Evolutionary conservation across 1,140 invertebrate genomes (phyloP).

Genomic region (Listronotus oregonensis): DNA sequence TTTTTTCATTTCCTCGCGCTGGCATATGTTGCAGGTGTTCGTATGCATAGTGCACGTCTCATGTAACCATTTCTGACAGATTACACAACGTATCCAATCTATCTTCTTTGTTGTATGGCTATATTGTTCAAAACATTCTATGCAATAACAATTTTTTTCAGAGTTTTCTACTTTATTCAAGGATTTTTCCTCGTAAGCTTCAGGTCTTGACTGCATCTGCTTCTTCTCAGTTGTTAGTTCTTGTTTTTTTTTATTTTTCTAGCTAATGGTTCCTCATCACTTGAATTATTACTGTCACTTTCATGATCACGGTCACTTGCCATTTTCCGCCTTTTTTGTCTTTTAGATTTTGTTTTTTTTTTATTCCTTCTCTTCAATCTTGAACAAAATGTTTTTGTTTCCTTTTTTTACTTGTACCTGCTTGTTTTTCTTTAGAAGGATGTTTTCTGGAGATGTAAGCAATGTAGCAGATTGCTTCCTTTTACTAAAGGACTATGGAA

Average conservation of each 20-base stretch:
- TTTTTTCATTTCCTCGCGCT: no score
- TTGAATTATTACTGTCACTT: no score
- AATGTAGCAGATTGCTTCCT: slow-evolving; percentile 7
- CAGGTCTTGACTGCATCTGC: no score
- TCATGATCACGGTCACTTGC: background rate
- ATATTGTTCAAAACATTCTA: slow-evolving; percentile 28
- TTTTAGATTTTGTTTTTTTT: no score
- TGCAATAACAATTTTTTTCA: slow-evolving; percentile 13
- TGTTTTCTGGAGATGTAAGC: slow-evolving; percentile 6
- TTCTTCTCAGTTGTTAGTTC: no score
- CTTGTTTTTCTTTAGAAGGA: slow-evolving; percentile 2
- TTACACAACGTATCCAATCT: no score
- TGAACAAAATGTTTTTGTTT: background rate
- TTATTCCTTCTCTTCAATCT: slow-evolving; percentile 5
- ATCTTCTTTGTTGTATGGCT: no score
- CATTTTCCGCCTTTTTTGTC: background rate
- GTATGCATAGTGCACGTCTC: no score
- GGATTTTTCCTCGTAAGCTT: background rate
- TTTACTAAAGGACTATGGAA: slow-evolving; percentile 11
- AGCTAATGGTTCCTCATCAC: no score
- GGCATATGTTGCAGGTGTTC: no score
- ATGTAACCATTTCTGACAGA: no score
- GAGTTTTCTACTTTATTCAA: background rate
- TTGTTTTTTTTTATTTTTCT: no score
- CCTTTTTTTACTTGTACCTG: background rate